phyloP scores from a whole-genome alignment of 2,797 vertebrate species.

The Sebastes dallii region DNA sequence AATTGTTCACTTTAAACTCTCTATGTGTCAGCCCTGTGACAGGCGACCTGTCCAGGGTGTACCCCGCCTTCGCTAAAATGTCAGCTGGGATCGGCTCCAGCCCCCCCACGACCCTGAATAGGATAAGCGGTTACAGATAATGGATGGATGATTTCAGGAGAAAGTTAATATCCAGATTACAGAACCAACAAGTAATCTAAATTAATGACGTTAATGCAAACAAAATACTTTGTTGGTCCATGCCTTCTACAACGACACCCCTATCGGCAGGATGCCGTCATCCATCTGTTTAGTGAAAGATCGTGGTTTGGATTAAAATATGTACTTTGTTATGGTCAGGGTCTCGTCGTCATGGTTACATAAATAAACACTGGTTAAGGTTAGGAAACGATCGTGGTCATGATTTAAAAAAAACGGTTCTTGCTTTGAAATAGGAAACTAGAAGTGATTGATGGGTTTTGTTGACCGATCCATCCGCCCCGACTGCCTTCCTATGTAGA shows the following conservation, averaged over 20 bases:
- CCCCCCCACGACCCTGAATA: too few species aligned
- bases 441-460: neutral
- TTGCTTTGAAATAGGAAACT: neutral
- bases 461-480: neutral
- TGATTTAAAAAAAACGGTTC: neutral
- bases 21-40: too few species aligned
- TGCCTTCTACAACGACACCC: neutral
- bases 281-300: neutral
- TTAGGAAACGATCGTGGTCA: neutral
- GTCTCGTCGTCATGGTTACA: neutral
- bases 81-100: too few species aligned
- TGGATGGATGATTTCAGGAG: neutral
- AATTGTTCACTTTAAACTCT: too few species aligned
- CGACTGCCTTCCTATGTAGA: neutral
- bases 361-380: neutral
- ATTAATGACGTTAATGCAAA: neutral
- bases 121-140: too few species aligned
- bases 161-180: neutral
- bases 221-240: neutral
- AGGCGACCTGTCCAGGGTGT: too few species aligned
- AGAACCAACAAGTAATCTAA: neutral
- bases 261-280: neutral
- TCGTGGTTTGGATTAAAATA: neutral
- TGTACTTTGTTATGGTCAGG: neutral
- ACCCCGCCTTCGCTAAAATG: too few species aligned